phyloP scores from a whole-genome alignment of 2,797 vertebrate genomes.

The Percopsis omiscomaycus region DNA sequence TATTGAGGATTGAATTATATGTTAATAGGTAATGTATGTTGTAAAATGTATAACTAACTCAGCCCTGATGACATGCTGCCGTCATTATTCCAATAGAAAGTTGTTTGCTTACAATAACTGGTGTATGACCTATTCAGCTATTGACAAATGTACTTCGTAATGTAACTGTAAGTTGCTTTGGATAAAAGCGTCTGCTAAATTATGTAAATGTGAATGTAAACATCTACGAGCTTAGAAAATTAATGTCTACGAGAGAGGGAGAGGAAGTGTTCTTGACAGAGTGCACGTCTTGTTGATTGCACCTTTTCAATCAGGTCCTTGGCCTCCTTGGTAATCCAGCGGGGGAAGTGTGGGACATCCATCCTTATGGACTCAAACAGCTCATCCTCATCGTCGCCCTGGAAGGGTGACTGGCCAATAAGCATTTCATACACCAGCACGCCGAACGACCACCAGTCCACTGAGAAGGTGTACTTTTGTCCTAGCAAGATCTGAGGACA shows the following conservation, averaged over 20 bases:
- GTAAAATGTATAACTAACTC: too few species aligned
- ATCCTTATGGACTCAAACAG: conserved; percentile 94
- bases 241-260: background rate
- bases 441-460: conserved; percentile 99
- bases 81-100: too few species aligned
- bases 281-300: background rate
- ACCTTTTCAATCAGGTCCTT: conserved; percentile 92
- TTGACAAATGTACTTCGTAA: too few species aligned
- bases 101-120: too few species aligned
- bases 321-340: conserved; percentile 93
- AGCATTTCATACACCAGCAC: conserved; percentile 98
- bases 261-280: background rate
- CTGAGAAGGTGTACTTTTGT: conserved; percentile 92
- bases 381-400: conserved; percentile 95
- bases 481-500: conserved; percentile 87
- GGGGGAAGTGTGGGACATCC: conserved; percentile 90
- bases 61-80: too few species aligned
- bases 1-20: too few species aligned
- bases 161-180: too few species aligned
- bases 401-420: conserved; percentile 97
- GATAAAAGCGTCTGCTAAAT: too few species aligned
- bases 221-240: too few species aligned
- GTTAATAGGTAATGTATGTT: too few species aligned
- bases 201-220: background rate
- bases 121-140: too few species aligned